Conservation (phyloP, 2,888 invertebrate species). For the Dasypogon diadema region DNA sequence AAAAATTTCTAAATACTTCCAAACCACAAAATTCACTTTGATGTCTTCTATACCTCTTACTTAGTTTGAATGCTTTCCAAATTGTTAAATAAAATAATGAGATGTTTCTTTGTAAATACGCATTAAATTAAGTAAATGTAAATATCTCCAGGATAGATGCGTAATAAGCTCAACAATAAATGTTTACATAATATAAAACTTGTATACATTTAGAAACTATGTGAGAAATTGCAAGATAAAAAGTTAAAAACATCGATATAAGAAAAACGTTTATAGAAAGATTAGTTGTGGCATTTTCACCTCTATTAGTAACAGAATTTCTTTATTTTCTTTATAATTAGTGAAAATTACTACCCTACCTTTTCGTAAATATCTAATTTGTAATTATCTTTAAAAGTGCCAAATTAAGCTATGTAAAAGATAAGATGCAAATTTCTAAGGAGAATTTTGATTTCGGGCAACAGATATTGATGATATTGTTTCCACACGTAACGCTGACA, state of each 20-base stretch:
- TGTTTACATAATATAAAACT: not conserved
- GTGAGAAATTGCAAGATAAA: not conserved
- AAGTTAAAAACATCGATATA: not conserved
- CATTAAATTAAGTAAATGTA: conserved; percentile 28
- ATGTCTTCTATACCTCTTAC: not conserved
- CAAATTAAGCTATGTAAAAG: conserved; percentile 15
- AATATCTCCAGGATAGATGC: conserved; percentile 12
- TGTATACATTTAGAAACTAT: not conserved
- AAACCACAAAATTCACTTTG: not conserved
- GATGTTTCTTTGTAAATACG: conserved; percentile 22
- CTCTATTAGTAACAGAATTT: too few species aligned
- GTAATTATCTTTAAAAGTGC: conserved; percentile 27
- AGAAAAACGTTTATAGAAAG: not conserved
- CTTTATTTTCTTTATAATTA: not conserved
- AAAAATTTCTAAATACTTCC: not conserved
- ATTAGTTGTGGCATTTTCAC: not conserved
- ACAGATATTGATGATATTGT: not conserved
- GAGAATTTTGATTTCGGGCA: not conserved
- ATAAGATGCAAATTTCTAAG: not conserved
- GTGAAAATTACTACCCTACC: too few species aligned
- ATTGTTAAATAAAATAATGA: not conserved
- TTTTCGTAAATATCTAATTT: too few species aligned
- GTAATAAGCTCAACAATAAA: not conserved
- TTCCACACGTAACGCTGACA: not conserved
- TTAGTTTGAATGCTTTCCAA: not conserved